Base-by-base conservation (phyloP, 2,113 vertebrate genomes). In the Thunnus maccoyii region DNA sequence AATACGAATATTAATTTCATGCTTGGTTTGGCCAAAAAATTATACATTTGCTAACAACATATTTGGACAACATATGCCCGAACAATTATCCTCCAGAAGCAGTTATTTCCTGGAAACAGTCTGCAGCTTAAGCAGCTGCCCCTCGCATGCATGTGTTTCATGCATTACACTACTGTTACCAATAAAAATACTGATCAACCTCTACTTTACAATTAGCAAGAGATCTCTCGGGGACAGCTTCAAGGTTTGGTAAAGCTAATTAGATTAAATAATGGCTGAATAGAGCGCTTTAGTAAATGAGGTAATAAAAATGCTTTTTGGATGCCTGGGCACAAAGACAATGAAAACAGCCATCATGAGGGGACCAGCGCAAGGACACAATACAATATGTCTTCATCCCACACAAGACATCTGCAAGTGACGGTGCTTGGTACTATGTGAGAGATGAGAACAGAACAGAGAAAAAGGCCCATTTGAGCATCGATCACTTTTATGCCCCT, bases 401-500 rank as follows among this genome's bases (percentile, higher is more conserved):
- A 61, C 74, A 47, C 13, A n/a, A 61, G 85, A 82, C 87, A 67
- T 85, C 70, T 81, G 60, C 78, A 87, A 92, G 87, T 90, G 89
- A 88, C 63, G 72, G 64, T 64, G 82, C 77, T 83, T 41, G 54
- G 73, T 72, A 76, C 66, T n/a, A 18, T 76, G 71, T 54, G 76
- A 72, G 76, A 72, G 82, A 85, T 61, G 80, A 86, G 78, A 76
- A 74, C 16, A 17, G 83, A 79, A 48, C 44, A 62, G 73, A 62
- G 72, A 80, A 86, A 86, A 76, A 62, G 67, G 70, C 71, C 73
- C 70, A 79, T 89, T 82, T 80, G 75, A 70, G 76, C 93, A 94
- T 95, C 78, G 68, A 93, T 94, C 90, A 93, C 85, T 89, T 93
- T 93, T 91, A 93, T 88, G 86, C 70, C 87, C 74, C 71, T 58